Conservation (phyloP, 2,888 invertebrate genomes). For the Cabera pusaria region DNA sequence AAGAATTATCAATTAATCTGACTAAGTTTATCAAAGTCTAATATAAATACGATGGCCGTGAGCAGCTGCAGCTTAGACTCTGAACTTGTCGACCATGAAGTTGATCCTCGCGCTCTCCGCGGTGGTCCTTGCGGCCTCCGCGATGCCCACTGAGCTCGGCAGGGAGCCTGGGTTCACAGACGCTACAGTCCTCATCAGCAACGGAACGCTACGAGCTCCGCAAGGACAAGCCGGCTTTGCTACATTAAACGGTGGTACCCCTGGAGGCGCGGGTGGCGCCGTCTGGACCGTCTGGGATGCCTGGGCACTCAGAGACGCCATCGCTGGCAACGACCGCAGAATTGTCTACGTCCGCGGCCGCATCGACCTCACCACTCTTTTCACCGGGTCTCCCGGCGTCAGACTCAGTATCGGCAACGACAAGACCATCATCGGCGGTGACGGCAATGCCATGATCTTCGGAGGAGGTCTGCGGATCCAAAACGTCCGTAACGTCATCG, state of each 20-base stretch:
- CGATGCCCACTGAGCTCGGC: no score
- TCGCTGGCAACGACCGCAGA: slow-evolving; percentile 4
- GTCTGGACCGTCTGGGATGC: no score
- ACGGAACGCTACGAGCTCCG: no score
- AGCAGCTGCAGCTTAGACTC: no score
- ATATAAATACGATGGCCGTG: no score
- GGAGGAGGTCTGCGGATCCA: slow-evolving; percentile 15
- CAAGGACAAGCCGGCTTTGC: slow-evolving; percentile 10
- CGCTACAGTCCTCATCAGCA: no score
- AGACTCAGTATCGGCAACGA: slow-evolving; percentile 4
- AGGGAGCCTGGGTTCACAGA: no score
- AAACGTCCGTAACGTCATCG: slow-evolving; percentile 6
- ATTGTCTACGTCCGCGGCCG: no score
- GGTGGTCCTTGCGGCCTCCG: no score
- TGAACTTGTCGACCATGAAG: no score
- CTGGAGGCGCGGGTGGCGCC: slow-evolving; percentile 21
- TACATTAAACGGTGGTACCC: slow-evolving; percentile 4
- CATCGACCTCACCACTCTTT: slow-evolving; percentile 20
- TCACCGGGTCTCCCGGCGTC: slow-evolving; percentile 18
- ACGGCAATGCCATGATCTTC: slow-evolving; percentile 14
- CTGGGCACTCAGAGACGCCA: slow-evolving; percentile 20
- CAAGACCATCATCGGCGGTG: slow-evolving; percentile 18
- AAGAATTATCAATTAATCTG: no score
- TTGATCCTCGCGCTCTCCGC: slow-evolving; percentile 10
- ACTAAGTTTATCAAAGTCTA: no score